A percentile compares a stretch with the other conserved stretches of the same genome.
These are phyloP conservation scores for Rhodeus uyekii DNA, from an alignment of 2,797 vertebrate genomes.

Conservation along the genomic window DNA sequence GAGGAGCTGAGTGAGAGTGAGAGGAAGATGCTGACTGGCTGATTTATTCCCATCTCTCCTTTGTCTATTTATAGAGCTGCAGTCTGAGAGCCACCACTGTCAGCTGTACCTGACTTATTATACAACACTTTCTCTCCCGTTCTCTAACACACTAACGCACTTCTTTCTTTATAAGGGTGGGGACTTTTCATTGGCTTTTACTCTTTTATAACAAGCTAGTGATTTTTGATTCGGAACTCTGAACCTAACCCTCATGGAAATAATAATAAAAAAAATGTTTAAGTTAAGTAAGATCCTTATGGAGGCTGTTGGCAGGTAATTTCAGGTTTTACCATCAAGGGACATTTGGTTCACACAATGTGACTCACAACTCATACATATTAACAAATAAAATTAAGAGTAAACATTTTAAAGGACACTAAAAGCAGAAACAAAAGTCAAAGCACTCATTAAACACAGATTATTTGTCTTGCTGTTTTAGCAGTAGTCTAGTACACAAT, in stretches of 20 bases:
- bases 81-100: slow-evolving; percentile 48
- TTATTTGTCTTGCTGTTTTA: neutral
- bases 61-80: slow-evolving; percentile 59
- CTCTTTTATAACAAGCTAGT: neutral
- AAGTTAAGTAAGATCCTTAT: neutral
- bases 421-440: neutral
- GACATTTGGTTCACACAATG: neutral
- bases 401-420: neutral
- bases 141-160: slow-evolving; percentile 15
- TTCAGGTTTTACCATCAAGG: neutral
- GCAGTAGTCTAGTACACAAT: neutral
- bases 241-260: neutral
- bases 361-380: neutral
- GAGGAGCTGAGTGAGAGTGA: slow-evolving; percentile 34
- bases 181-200: neutral
- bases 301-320: neutral
- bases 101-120: slow-evolving; percentile 53
- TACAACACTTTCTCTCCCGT: slow-evolving; percentile 27
- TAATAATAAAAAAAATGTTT: neutral
- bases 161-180: neutral
- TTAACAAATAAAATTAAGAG: neutral
- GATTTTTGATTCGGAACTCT: neutral
- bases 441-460: neutral
- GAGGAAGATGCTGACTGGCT: slow-evolving; percentile 41
- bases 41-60: slow-evolving; percentile 63